Percentiles rank a stretch among this genome's conserved stretches.
phyloP scores from a whole-genome alignment of 2,888 invertebrate genomes.

The Harpalus rubripes region DNA sequence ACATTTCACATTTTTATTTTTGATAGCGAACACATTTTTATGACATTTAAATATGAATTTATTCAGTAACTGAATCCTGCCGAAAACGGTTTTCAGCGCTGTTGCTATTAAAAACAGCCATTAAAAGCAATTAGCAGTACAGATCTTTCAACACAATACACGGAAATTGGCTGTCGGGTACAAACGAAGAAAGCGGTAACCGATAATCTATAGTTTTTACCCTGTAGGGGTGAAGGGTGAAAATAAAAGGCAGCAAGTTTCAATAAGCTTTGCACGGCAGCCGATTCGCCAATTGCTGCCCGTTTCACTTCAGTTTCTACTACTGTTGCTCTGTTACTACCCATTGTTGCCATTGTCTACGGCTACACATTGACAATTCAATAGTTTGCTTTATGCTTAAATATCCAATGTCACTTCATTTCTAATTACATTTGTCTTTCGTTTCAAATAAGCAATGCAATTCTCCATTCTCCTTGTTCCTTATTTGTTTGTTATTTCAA shows the following conservation, averaged over 20 bases:
- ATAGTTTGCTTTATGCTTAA: not conserved
- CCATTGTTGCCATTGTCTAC: not conserved
- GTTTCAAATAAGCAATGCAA: not conserved
- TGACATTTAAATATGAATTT: conserved; percentile 19
- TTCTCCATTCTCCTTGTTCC: not conserved
- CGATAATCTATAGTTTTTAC: conserved; percentile 66
- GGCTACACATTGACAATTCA: not conserved
- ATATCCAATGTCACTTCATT: not conserved
- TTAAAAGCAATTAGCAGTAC: conserved; percentile 73
- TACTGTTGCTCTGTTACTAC: not conserved
- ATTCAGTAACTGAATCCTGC: conserved; percentile 64
- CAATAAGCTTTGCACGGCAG: conserved; percentile 44
- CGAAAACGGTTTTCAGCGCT: conserved; percentile 50
- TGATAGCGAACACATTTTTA: not conserved
- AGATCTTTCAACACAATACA: conserved; percentile 62
- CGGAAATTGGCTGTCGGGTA: conserved; percentile 65
- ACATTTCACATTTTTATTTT: not conserved
- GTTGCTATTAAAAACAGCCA: conserved; percentile 74
- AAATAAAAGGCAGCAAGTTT: conserved; percentile 58
- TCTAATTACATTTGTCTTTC: conserved; percentile 1
- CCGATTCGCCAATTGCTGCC: conserved; percentile 4
- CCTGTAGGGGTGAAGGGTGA: conserved; percentile 37
- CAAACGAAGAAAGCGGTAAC: conserved; percentile 64
- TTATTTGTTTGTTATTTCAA: not conserved
- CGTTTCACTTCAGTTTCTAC: not conserved